A percentile compares a stretch with the other conserved stretches of the same genome.
Evolutionary conservation across 2,113 vertebrate species (phyloP).

Genomic region (cat (Felis catus)): DNA sequence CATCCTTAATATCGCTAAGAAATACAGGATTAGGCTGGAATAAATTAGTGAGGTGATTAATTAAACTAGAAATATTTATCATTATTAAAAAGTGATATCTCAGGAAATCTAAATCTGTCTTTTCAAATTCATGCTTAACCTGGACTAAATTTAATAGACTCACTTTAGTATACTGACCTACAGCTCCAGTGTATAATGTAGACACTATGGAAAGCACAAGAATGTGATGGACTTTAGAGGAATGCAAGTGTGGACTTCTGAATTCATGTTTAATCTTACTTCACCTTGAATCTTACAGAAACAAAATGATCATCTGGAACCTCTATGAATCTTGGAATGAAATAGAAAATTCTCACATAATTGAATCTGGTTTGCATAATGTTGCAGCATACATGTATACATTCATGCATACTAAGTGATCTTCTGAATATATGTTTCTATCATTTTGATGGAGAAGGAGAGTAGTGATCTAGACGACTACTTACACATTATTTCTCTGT

Average conservation of each 20-base stretch:
- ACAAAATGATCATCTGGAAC: not conserved
- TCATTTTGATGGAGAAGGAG: not conserved
- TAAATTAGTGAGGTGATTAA: slow-evolving; percentile 46
- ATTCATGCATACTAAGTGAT: not conserved
- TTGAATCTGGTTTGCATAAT: not conserved
- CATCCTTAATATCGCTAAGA: slow-evolving; percentile 42
- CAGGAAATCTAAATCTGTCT: not conserved
- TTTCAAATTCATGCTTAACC: not conserved
- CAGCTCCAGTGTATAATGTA: not conserved
- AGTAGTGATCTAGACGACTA: not conserved
- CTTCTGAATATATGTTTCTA: not conserved
- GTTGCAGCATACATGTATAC: not conserved
- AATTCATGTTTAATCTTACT: not conserved
- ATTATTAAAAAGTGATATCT: slow-evolving; percentile 57
- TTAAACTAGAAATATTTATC: slow-evolving; percentile 59
- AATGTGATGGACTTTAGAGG: not conserved
- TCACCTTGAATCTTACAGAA: not conserved
- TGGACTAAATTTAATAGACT: not conserved
- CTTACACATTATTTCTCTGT: not conserved
- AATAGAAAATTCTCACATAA: not conserved
- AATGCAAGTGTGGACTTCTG: not conserved
- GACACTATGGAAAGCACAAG: not conserved
- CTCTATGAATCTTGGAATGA: not conserved
- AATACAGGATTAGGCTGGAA: slow-evolving; percentile 29
- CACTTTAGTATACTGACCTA: not conserved